These are phyloP conservation scores for Deroplatys truncata DNA, from an alignment of 2,888 invertebrate genomes.

Conservation along the genomic window DNA sequence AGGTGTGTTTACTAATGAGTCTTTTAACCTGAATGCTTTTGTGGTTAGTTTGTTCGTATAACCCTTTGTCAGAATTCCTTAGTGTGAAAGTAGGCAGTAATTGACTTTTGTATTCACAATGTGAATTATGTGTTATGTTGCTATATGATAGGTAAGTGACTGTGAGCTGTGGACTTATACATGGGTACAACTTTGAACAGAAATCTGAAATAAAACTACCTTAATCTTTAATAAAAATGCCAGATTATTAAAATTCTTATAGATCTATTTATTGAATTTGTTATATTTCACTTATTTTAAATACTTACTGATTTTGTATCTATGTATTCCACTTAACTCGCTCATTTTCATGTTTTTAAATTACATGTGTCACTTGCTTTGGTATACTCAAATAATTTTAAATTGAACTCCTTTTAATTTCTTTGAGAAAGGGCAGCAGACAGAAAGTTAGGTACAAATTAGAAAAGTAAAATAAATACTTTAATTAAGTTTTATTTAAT, in stretches of 20 bases:
- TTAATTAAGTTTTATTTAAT: background rate
- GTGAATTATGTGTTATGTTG: background rate
- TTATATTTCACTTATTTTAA: background rate
- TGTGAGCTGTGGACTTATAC: background rate
- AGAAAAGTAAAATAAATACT: background rate
- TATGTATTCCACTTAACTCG: background rate
- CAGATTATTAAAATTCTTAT: background rate
- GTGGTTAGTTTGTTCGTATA: background rate
- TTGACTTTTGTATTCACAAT: background rate
- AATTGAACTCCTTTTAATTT: background rate
- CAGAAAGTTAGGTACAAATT: background rate
- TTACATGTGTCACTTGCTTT: background rate
- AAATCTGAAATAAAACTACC: background rate
- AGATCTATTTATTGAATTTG: background rate
- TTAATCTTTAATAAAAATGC: background rate
- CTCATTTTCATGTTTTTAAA: background rate
- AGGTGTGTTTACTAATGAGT: background rate
- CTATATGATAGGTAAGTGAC: background rate
- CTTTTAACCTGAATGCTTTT: background rate
- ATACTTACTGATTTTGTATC: background rate
- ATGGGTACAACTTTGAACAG: background rate
- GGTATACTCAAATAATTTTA: background rate
- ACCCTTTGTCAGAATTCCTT: background rate
- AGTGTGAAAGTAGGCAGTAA: background rate
- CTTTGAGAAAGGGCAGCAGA: constrained; percentile 12